A percentile compares a stretch with the other conserved stretches of the same genome.
Evolutionary conservation across 2,888 invertebrate species (phyloP).

Genomic region (Chalcosyrphus nemorum): DNA sequence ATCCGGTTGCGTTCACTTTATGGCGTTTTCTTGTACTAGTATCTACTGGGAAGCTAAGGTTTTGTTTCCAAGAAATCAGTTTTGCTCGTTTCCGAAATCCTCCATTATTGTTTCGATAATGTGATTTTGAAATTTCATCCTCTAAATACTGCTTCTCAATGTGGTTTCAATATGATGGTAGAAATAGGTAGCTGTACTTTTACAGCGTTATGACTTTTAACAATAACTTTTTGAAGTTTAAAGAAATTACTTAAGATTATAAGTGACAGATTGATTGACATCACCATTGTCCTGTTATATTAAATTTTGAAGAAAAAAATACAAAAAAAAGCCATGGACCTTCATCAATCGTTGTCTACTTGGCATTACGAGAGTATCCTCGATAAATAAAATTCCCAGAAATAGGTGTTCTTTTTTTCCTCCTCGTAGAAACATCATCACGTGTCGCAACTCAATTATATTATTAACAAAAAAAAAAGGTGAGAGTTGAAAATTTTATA

Average conservation of each 20-base stretch:
- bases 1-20: background rate
- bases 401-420: background rate
- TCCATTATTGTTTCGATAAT: background rate
- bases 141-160: background rate
- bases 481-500: background rate
- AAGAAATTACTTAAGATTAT: background rate
- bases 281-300: background rate
- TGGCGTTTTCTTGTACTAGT: background rate
- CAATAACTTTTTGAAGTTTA: background rate
- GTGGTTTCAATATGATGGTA: background rate
- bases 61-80: background rate
- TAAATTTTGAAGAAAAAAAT: background rate
- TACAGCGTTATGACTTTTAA: background rate
- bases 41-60: background rate
- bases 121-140: background rate
- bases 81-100: background rate
- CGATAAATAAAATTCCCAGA: background rate
- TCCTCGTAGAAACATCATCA: background rate
- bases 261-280: constrained; percentile 14
- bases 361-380: background rate
- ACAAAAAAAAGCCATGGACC: background rate
- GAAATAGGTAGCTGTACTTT: no score
- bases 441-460: background rate
- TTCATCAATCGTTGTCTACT: background rate
- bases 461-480: background rate